Conservation (phyloP, 1,140 invertebrate species). For the Holcopasites calliopsidis region DNA sequence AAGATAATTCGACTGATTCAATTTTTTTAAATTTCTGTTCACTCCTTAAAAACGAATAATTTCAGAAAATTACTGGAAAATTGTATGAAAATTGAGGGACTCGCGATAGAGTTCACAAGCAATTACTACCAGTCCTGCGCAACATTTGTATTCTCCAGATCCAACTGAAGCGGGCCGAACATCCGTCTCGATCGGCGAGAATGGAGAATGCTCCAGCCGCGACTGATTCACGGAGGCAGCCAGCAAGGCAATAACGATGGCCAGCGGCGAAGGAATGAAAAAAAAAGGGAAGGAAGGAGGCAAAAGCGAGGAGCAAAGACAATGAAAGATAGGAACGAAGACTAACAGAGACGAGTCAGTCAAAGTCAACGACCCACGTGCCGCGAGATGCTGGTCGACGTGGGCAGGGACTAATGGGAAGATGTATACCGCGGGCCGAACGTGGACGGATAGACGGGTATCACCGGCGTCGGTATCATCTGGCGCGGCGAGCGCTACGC, state of each 20-base stretch:
- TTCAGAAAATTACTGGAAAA: too few species aligned
- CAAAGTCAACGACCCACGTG: slow-evolving; percentile 71
- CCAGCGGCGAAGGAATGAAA: slow-evolving; percentile 1
- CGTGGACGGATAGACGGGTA: slow-evolving; percentile 67
- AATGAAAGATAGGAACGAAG: slow-evolving; percentile 31
- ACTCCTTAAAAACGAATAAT: too few species aligned
- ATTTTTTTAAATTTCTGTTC: too few species aligned
- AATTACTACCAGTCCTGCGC: too few species aligned
- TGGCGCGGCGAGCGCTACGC: slow-evolving; percentile 55
- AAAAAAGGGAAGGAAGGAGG: neutral
- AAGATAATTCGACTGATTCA: too few species aligned
- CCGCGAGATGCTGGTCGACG: slow-evolving; percentile 50
- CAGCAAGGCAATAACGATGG: neutral
- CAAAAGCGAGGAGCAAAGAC: neutral
- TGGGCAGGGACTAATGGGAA: slow-evolving; percentile 70
- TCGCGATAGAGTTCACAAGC: too few species aligned
- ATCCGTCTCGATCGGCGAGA: too few species aligned
- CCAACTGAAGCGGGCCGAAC: too few species aligned
- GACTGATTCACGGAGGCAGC: slow-evolving; percentile 6
- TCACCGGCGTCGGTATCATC: slow-evolving; percentile 63
- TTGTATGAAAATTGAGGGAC: too few species aligned
- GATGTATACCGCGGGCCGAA: slow-evolving; percentile 63
- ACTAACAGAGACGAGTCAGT: slow-evolving; percentile 50
- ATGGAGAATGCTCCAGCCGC: too few species aligned
- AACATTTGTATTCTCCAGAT: too few species aligned